These are phyloP conservation scores for Palythoa grandis DNA, from an alignment of 92 coral and sea anemone species.

Conservation along the genomic window DNA sequence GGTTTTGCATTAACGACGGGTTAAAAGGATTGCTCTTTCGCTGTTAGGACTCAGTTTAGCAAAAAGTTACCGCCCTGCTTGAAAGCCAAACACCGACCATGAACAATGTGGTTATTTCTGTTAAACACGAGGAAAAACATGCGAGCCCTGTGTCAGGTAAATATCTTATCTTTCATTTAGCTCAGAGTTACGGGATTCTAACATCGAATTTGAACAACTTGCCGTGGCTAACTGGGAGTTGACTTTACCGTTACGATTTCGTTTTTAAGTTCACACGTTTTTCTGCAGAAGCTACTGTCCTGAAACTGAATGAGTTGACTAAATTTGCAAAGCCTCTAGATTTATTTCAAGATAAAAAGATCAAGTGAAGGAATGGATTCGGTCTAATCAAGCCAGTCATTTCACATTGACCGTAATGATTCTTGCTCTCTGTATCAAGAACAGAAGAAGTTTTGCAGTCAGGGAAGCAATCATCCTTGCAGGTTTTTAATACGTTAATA, in stretches of 20 bases:
- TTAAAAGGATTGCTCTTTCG: constrained; percentile 40
- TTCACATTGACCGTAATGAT: neutral
- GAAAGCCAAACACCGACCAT: neutral
- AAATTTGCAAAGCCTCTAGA: neutral
- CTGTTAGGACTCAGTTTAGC: constrained; percentile 13
- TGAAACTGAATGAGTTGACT: neutral
- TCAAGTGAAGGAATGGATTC: constrained; percentile 35
- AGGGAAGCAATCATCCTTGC: neutral
- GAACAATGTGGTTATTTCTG: neutral
- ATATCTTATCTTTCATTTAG: neutral
- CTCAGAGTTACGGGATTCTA: neutral
- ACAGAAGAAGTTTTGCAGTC: neutral
- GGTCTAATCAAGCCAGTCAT: neutral
- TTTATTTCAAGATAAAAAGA: constrained; percentile 33
- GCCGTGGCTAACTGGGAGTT: neutral
- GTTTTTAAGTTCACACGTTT: neutral
- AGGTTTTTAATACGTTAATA: neutral
- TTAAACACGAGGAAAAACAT: constrained; percentile 26
- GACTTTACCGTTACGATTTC: neutral
- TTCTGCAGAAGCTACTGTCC: neutral
- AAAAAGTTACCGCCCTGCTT: neutral
- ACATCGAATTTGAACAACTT: neutral
- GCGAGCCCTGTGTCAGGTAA: constrained; percentile 33
- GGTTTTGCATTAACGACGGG: constrained; percentile 8
- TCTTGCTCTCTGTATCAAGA: neutral